Base-by-base conservation (phyloP, 2,113 vertebrate genomes). In the Athene cunicularia region DNA sequence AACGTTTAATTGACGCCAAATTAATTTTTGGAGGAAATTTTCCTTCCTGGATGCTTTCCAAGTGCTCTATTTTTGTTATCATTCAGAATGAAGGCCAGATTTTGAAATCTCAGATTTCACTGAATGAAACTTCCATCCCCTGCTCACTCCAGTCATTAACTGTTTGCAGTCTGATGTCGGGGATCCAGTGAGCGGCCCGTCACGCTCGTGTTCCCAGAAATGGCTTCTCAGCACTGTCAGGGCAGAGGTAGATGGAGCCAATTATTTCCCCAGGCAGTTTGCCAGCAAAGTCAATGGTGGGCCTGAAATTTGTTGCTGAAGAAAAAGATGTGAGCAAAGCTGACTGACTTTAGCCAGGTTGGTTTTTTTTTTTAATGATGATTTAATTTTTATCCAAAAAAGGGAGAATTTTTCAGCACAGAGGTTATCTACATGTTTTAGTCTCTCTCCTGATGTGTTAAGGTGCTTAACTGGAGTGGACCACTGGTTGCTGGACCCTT, bases 11-110 rank as follows among this genome's bases (percentile, higher is more conserved):
- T 80, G 39, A 56, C 5, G 12, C 28, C 81, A 92, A 86, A 66
- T 86, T 94, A 82, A 24, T 71, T 84, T 92, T 84, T 77, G 12
- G 83, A 79, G n/a, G 55, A 86, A 59, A 47, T 86, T 95, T 96
- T 66, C 23, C 27, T 81, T 77, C 23, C 21, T 75, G 53, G 33
- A 75, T 30, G 8, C 30, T 68, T 96, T 70, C 59, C 64, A 68
- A 88, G 12, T 49, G 23, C 63, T 80, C 37, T 81, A 0, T 70
- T 86, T 93, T 86, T 83, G n/a, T 58, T 83, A 55, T 86, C 41
- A 86, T 90, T 79, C 60, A 81, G 68, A 95, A 68, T 0, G 1
- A 91, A 91, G 75, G 68, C 55, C 50, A 86, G 37, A 67, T 90
- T 93, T 86, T 84, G 75, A 81, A 84, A 89, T 95, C 74, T 92